phyloP scores from a whole-genome alignment of 2,888 invertebrate genomes.

The Thalpophila matura region DNA sequence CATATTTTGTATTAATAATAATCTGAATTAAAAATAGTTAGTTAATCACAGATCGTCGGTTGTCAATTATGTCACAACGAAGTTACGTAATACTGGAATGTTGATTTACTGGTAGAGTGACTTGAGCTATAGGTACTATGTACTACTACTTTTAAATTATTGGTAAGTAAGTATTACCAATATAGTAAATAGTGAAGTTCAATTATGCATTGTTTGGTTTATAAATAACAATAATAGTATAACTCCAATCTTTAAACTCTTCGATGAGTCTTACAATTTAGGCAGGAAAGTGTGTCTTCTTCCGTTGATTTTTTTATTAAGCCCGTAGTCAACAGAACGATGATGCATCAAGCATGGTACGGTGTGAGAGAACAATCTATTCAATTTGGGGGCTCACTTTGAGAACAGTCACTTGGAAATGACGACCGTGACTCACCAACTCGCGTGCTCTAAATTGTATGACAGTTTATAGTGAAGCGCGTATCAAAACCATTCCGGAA shows the following conservation, averaged over 20 bases:
- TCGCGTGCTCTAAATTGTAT: slow-evolving; percentile 49
- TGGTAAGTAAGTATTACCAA: neutral
- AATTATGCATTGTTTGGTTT: too few species aligned
- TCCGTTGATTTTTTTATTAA: slow-evolving; percentile 13
- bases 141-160: slow-evolving; percentile 8
- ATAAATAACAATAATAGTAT: too few species aligned
- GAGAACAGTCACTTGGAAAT: slow-evolving; percentile 27
- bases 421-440: slow-evolving; percentile 51
- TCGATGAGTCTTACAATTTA: slow-evolving; percentile 25
- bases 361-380: slow-evolving; percentile 47
- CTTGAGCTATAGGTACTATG: too few species aligned
- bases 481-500: slow-evolving; percentile 37
- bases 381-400: slow-evolving; percentile 51
- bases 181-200: neutral
- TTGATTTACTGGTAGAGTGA: slow-evolving; percentile 19
- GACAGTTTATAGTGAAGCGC: slow-evolving; percentile 45
- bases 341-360: slow-evolving; percentile 50
- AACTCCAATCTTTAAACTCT: neutral
- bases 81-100: slow-evolving; percentile 26
- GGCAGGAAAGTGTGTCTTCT: slow-evolving; percentile 19
- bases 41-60: slow-evolving; percentile 5
- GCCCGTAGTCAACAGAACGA: slow-evolving; percentile 23
- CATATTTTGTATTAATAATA: neutral
- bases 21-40: slow-evolving; percentile 14
- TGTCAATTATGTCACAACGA: slow-evolving; percentile 17